Conservation (phyloP, 2,888 invertebrate genomes). For the Scaptomyza tumidula region DNA sequence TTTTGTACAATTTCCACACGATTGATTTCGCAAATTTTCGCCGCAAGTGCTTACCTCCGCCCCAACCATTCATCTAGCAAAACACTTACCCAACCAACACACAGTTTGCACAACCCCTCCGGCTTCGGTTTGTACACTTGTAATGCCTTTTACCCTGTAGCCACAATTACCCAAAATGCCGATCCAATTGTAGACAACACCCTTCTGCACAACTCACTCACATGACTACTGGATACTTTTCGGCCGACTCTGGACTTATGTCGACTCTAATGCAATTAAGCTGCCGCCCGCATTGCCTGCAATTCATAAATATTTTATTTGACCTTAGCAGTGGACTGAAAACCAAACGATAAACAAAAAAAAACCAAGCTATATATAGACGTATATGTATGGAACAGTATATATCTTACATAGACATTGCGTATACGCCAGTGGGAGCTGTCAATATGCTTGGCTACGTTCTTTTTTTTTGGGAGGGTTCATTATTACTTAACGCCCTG, state of each 20-base stretch:
- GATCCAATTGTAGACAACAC: conserved; percentile 50
- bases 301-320: conserved; percentile 79
- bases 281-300: conserved; percentile 52
- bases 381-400: conserved; percentile 8
- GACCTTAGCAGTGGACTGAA: conserved; percentile 55
- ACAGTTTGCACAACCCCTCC: conserved; percentile 6
- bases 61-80: neutral
- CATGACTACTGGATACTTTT: conserved; percentile 25
- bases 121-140: conserved; percentile 59
- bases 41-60: conserved; percentile 54
- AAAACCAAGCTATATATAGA: conserved; percentile 12
- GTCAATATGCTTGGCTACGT: conserved; percentile 57
- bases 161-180: conserved; percentile 79
- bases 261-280: conserved; percentile 75
- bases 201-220: conserved; percentile 7
- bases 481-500: conserved; percentile 75
- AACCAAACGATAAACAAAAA: conserved; percentile 26
- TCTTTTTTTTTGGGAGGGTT: conserved; percentile 52
- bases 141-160: conserved; percentile 72
- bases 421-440: conserved; percentile 64
- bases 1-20: conserved; percentile 79
- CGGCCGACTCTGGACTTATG: conserved; percentile 57
- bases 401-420: conserved; percentile 46
- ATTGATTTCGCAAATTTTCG: conserved; percentile 79
- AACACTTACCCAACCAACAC: conserved; percentile 7